phyloP scores from a whole-genome alignment of 1,140 invertebrate genomes.

The Dendroctonus ponderosae region DNA sequence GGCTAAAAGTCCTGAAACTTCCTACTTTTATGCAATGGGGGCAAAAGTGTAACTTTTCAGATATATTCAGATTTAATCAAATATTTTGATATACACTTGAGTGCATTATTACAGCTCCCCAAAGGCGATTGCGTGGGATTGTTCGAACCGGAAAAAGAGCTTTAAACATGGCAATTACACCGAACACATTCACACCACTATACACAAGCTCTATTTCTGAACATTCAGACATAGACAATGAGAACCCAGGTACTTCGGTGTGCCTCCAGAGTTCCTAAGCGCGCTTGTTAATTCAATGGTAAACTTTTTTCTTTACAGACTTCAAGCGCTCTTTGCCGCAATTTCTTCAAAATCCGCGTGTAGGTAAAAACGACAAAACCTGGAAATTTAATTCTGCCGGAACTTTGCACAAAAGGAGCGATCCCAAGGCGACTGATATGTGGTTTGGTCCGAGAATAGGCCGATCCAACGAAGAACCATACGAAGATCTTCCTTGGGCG shows the following conservation, averaged over 20 bases:
- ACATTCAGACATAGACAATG: neutral
- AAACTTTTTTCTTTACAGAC: conserved; percentile 9
- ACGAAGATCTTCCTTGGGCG: conserved; percentile 17
- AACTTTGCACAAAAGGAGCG: conserved; percentile 14
- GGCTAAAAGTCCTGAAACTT: no score
- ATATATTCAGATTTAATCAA: no score
- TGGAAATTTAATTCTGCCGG: conserved; percentile 7
- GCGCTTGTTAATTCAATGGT: neutral
- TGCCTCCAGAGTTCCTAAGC: neutral
- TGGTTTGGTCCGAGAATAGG: conserved; percentile 35
- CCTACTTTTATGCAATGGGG: no score
- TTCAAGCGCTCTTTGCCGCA: conserved; percentile 16
- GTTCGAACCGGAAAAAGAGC: conserved; percentile 15
- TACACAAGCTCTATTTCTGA: neutral
- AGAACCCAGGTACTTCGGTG: neutral
- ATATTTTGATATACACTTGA: neutral
- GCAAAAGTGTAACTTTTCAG: no score
- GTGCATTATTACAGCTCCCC: conserved; percentile 2
- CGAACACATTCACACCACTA: conserved; percentile 5
- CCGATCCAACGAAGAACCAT: conserved; percentile 12
- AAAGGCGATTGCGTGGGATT: conserved; percentile 13
- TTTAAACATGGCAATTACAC: neutral
- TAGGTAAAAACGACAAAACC: conserved; percentile 23
- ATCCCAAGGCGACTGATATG: conserved; percentile 29
- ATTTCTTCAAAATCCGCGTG: conserved; percentile 17